Conservation (phyloP, 2,888 invertebrate species). For the Catotricha subobsoleta region DNA sequence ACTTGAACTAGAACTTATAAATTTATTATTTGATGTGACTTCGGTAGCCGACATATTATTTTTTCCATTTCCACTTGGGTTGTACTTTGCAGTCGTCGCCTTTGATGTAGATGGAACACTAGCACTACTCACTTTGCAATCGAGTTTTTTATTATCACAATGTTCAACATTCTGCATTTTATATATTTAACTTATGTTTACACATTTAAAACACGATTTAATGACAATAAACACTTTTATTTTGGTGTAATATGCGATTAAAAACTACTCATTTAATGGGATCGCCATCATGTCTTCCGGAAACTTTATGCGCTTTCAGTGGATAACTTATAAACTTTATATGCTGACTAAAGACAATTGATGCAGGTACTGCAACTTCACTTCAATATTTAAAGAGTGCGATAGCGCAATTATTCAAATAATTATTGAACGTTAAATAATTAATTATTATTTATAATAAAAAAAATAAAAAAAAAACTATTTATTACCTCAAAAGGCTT, state of each 20-base stretch:
- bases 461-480: no score
- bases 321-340: constrained; percentile 14
- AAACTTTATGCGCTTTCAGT: constrained; percentile 39
- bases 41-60: constrained; percentile 8
- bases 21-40: constrained; percentile 28
- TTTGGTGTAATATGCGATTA: constrained; percentile 4
- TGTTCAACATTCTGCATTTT: constrained; percentile 87
- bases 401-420: no score
- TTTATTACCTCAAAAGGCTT: no score
- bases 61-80: constrained; percentile 7
- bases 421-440: no score
- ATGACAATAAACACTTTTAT: constrained; percentile 9
- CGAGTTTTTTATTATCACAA: constrained; percentile 68
- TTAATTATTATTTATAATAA: no score
- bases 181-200: constrained; percentile 15
- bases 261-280: constrained; percentile 16
- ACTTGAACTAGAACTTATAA: constrained; percentile 70
- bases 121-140: constrained; percentile 37
- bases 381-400: no score
- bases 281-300: constrained; percentile 53
- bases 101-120: constrained; percentile 10
- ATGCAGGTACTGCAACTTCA: no score
- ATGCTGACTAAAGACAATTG: constrained; percentile 5
- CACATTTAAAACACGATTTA: constrained; percentile 8
- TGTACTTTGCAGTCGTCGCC: constrained; percentile 12